A percentile compares a stretch with the other conserved stretches of the same genome.
phyloP scores from a whole-genome alignment of 2,113 vertebrate species.

The Serranochromis macrocephalus region DNA sequence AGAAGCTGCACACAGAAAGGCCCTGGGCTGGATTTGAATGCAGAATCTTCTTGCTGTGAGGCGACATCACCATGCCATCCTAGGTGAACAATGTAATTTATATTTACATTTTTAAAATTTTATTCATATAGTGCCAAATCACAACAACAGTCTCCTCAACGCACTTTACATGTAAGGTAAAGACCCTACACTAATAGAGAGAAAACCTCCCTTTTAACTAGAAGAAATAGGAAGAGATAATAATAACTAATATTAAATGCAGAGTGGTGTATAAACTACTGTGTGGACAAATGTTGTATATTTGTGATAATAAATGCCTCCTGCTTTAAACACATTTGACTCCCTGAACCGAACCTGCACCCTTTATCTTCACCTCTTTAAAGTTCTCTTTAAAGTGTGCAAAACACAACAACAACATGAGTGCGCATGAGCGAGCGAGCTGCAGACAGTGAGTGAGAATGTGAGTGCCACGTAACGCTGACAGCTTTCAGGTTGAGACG shows the following conservation, averaged over 20 bases:
- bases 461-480: background rate
- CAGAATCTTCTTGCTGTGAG: background rate
- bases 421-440: background rate
- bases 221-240: background rate
- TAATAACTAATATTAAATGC: background rate
- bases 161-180: background rate
- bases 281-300: background rate
- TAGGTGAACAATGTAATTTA: background rate
- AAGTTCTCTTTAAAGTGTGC: background rate
- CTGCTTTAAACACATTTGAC: background rate
- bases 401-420: background rate
- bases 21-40: background rate
- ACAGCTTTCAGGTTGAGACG: slow-evolving; percentile 5
- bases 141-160: background rate
- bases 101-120: background rate
- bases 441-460: background rate
- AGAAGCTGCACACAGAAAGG: background rate
- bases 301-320: background rate
- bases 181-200: background rate
- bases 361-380: background rate
- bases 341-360: background rate
- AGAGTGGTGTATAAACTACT: background rate
- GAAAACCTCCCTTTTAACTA: background rate
- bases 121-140: background rate
- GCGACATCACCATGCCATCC: background rate